phyloP scores from a whole-genome alignment of 2,797 vertebrate genomes.

The Pogonophryne albipinna region DNA sequence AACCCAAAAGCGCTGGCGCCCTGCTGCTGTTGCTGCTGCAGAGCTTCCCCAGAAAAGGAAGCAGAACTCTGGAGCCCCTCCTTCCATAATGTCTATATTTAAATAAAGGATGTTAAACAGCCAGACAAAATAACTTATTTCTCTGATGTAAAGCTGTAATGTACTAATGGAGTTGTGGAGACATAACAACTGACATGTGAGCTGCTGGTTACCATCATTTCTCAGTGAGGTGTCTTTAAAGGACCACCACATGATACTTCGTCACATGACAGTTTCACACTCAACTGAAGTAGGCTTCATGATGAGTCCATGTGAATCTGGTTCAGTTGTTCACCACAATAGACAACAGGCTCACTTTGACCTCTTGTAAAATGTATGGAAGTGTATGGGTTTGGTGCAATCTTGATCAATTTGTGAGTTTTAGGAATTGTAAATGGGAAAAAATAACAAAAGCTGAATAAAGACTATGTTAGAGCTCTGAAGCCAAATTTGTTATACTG shows the following conservation, averaged over 20 bases:
- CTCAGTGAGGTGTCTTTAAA: slow-evolving; percentile 13
- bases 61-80: too few relatives aligned
- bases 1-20: too few relatives aligned
- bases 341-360: background rate
- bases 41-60: too few relatives aligned
- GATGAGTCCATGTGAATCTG: background rate
- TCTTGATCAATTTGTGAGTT: background rate
- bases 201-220: background rate
- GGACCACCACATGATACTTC: slow-evolving; percentile 4
- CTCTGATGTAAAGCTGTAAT: background rate
- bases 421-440: background rate
- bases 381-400: background rate
- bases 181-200: background rate
- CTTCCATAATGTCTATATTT: background rate
- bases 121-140: background rate
- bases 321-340: background rate
- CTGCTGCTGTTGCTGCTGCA: too few relatives aligned
- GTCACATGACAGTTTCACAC: slow-evolving; percentile 16
- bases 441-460: too few relatives aligned
- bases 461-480: background rate
- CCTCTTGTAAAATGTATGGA: background rate
- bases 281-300: background rate
- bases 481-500: background rate
- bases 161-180: background rate
- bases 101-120: background rate